A percentile compares a stretch with the other conserved stretches of the same genome.
Evolutionary conservation across 2,888 invertebrate species (phyloP).

Genomic region (Limenitis arthemis): DNA sequence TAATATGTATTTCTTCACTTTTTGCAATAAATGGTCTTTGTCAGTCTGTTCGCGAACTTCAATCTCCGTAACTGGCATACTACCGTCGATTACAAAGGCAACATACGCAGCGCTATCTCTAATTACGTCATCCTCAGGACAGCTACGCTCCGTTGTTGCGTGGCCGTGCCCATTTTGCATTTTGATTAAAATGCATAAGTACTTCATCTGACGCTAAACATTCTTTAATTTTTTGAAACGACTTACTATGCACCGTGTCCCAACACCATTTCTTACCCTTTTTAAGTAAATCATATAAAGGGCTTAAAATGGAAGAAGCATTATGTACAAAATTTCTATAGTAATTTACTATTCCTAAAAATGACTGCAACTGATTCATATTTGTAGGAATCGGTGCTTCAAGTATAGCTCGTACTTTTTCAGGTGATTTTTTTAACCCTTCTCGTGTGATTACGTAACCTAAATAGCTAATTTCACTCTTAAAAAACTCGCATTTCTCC

Average conservation of each 20-base stretch:
- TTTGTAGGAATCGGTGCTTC: constrained; percentile 19
- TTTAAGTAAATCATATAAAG: constrained; percentile 18
- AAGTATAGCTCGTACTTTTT: constrained; percentile 20
- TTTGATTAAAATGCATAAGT: constrained; percentile 18
- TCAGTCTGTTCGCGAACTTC: constrained; percentile 10
- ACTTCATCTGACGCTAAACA: constrained; percentile 14
- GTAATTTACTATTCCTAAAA: constrained; percentile 23
- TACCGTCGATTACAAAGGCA: constrained; percentile 11
- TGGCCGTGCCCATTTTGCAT: constrained; percentile 3
- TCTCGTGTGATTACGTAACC: constrained; percentile 19
- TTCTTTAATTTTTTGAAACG: constrained; percentile 12
- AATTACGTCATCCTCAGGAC: not conserved
- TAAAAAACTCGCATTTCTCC: constrained; percentile 20
- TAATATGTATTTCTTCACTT: too few species aligned
- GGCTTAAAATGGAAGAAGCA: constrained; percentile 17
- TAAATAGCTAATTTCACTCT: constrained; percentile 22
- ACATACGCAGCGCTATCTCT: constrained; percentile 14
- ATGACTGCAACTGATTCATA: constrained; percentile 19
- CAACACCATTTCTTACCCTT: constrained; percentile 18
- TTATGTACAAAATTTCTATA: constrained; percentile 21
- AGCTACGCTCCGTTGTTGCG: not conserved
- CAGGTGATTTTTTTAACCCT: constrained; percentile 20
- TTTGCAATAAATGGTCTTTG: too few species aligned
- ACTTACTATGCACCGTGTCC: not conserved
- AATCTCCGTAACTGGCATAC: constrained; percentile 7